phyloP scores from a whole-genome alignment of 92 coral and sea anemone genomes.

The Parazoanthus darwini region DNA sequence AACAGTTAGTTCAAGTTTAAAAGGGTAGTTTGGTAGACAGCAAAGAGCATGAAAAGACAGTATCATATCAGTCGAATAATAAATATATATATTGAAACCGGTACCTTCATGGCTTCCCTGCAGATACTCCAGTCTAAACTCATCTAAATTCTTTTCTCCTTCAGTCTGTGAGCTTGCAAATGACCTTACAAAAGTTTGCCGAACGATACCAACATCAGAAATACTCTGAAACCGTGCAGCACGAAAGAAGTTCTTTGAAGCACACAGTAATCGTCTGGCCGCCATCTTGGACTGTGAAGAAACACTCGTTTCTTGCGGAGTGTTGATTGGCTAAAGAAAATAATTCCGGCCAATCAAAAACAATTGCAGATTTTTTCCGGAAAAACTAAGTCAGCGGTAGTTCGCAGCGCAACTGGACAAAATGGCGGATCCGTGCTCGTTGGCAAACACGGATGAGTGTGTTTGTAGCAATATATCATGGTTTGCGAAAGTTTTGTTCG shows the following conservation, averaged over 20 bases:
- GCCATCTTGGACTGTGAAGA: conserved; percentile 55
- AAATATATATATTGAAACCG: not conserved
- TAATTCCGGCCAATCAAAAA: conserved; percentile 34
- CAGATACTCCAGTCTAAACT: conserved; percentile 78
- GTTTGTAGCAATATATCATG: conserved; percentile 68
- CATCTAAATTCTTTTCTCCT: conserved; percentile 49
- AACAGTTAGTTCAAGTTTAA: too few species aligned
- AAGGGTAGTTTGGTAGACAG: not conserved
- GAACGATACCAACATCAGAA: conserved; percentile 4
- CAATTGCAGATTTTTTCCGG: not conserved
- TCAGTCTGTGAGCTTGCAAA: conserved; percentile 52
- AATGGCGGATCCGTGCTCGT: conserved; percentile 84
- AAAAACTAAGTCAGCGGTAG: conserved; percentile 17
- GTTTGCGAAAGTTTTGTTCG: conserved; percentile 72
- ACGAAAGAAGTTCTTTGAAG: conserved; percentile 30
- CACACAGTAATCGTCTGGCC: conserved; percentile 39
- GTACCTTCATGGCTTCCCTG: conserved; percentile 75
- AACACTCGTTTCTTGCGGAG: not conserved
- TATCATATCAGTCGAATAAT: too few species aligned
- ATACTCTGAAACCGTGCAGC: not conserved
- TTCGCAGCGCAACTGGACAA: conserved; percentile 30
- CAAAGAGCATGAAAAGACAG: too few species aligned
- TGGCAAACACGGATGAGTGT: conserved; percentile 61
- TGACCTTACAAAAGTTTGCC: conserved; percentile 8
- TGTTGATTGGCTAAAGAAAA: conserved; percentile 14